phyloP scores from a whole-genome alignment of 2,797 vertebrate species.

The Pyrocephalus nanus region DNA sequence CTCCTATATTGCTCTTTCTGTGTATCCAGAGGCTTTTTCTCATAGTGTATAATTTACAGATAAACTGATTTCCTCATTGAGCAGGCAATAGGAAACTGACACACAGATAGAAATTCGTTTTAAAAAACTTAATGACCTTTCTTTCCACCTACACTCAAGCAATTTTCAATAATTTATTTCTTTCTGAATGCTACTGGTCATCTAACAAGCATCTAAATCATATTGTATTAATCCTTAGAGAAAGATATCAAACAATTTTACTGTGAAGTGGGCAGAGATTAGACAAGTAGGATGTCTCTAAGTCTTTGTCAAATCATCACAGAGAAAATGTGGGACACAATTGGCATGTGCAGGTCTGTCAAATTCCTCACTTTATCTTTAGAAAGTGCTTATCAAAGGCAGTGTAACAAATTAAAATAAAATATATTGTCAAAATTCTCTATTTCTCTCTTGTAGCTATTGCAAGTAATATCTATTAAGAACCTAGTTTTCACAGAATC shows the following conservation, averaged over 20 bases:
- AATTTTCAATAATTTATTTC: constrained; percentile 46
- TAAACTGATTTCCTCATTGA: constrained; percentile 63
- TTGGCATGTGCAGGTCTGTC: background rate
- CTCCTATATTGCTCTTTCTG: background rate
- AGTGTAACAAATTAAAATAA: background rate
- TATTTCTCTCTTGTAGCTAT: background rate
- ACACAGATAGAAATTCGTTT: constrained; percentile 65
- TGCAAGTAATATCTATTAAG: background rate
- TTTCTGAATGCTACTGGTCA: background rate
- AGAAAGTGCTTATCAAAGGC: background rate
- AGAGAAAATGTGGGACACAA: background rate
- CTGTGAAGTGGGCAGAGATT: background rate
- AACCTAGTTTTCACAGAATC: background rate
- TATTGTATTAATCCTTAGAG: background rate
- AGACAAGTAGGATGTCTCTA: background rate
- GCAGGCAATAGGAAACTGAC: constrained; percentile 60
- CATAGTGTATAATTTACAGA: constrained; percentile 50
- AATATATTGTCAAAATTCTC: background rate
- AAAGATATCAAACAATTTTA: background rate
- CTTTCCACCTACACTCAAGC: constrained; percentile 22
- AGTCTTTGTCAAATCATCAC: background rate
- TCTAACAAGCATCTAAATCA: background rate
- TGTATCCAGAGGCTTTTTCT: constrained; percentile 30
- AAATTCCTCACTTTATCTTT: background rate
- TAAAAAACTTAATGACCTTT: constrained; percentile 76